Evolutionary conservation across 2,888 invertebrate species (phyloP), one percentile per base, ranked within the genome.

Genomic region (Meteorus cinctellus): DNA sequence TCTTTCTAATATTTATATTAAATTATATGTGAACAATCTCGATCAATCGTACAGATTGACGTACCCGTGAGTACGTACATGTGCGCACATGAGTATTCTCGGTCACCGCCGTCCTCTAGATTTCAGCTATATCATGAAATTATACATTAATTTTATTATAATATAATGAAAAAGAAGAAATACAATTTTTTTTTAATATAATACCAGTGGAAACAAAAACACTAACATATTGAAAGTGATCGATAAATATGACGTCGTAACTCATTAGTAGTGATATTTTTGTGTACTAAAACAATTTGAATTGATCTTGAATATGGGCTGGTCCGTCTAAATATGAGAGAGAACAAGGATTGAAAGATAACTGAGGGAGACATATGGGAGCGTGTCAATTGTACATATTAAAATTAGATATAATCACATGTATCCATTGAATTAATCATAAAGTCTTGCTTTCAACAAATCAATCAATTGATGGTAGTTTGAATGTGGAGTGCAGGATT

Each of bases 21-120:
- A 27, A 70, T 48, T 48, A 48, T 65, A 29, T 41, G n/a, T 45
- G 70, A 34, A 36, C 19, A 75, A 65, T 75, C 16, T 62, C 63
- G 27, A 60, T 48, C 31, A 48, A 34, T 76, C 68, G 81, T 78
- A 77, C 84, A 84, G 86, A 85, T 86, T 86, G 85, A 85, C 85
- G 85, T 86, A 85, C 82, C 80, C 66, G 27, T 68, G 59, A 77
- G 74, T 79, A 77, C 78, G 79, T 81, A 82, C 74, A 78, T 81
- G 82, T 81, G 78, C 80, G 79, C 78, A 80, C 80, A 83, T 82
- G 77, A 80, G 74, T 79, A 81, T 78, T 73, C 59, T 72, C 63
- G 29, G 48, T 68, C 27, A 70, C 31, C 34, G 27, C 76, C 74
- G 75, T 77, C 67, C 74, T 73, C 60, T 77, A 29, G 36, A 65